A percentile compares a stretch with the other conserved stretches of the same genome.
phyloP scores from a whole-genome alignment of 2,888 invertebrate species.

The Synergus laeviventris region DNA sequence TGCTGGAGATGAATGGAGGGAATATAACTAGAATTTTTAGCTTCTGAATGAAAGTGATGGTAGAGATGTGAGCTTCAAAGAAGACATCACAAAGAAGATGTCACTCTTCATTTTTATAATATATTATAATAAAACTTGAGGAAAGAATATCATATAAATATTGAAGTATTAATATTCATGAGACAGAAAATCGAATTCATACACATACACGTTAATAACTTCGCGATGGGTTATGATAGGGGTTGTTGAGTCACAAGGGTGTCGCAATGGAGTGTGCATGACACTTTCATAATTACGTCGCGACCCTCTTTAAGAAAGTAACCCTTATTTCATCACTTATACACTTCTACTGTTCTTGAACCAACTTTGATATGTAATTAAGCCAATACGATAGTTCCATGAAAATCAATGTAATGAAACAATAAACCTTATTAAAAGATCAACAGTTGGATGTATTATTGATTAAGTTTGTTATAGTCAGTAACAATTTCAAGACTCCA shows the following conservation, averaged over 20 bases:
- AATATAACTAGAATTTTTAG: not conserved
- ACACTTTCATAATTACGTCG: constrained; percentile 75
- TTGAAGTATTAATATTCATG: not conserved
- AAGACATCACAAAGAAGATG: too few species aligned
- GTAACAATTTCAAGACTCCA: not conserved
- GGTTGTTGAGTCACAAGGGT: constrained; percentile 61
- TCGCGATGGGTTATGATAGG: constrained; percentile 64
- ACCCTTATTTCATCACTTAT: constrained; percentile 59
- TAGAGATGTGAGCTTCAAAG: not conserved
- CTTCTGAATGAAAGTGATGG: not conserved
- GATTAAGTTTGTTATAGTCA: not conserved
- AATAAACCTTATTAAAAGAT: not conserved
- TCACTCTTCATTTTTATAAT: not conserved
- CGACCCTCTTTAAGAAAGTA: constrained; percentile 71
- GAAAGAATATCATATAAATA: not conserved
- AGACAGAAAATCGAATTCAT: not conserved
- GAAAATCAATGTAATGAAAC: not conserved
- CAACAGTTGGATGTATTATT: not conserved
- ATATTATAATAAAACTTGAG: too few species aligned
- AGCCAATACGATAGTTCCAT: not conserved
- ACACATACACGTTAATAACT: constrained; percentile 58
- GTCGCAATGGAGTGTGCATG: constrained; percentile 71
- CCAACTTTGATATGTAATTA: not conserved
- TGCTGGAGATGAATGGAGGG: constrained; percentile 6
- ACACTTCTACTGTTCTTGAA: constrained; percentile 19